Conservation (phyloP, 2,797 vertebrate species). For the Rhabdophis nuchalis region DNA sequence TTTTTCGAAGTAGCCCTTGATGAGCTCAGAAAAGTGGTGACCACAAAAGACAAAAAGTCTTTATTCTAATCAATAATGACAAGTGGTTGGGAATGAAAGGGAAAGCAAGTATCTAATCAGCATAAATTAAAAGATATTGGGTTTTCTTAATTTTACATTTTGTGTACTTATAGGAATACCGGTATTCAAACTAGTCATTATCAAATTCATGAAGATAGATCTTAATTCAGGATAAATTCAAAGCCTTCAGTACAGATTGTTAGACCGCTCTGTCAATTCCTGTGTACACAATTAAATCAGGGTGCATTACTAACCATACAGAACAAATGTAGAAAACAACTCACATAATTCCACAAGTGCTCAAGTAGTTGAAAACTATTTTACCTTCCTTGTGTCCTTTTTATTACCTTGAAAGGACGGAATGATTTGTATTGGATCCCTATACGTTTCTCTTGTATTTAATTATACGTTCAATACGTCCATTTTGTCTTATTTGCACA, state of each 20-base stretch:
- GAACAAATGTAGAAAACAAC: neutral
- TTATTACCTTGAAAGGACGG: neutral
- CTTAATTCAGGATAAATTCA: neutral
- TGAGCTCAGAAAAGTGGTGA: neutral
- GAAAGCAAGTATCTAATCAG: neutral
- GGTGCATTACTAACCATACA: neutral
- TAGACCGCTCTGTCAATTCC: neutral
- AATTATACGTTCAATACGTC: neutral
- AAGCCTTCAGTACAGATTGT: neutral
- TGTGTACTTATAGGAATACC: neutral
- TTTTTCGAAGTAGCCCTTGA: neutral
- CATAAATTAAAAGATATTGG: neutral
- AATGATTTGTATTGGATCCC: neutral
- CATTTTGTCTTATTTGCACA: neutral
- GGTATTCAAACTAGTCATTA: neutral
- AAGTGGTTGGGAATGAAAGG: neutral
- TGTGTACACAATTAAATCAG: too few species aligned
- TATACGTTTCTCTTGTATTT: neutral
- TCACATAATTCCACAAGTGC: neutral
- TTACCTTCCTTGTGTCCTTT: neutral
- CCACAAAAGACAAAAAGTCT: neutral
- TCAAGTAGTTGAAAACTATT: neutral
- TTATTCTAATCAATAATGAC: neutral
- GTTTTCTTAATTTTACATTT: neutral
- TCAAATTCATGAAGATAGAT: neutral